phyloP scores from a whole-genome alignment of 2,797 vertebrate genomes.

The Limnodromus scolopaceus region DNA sequence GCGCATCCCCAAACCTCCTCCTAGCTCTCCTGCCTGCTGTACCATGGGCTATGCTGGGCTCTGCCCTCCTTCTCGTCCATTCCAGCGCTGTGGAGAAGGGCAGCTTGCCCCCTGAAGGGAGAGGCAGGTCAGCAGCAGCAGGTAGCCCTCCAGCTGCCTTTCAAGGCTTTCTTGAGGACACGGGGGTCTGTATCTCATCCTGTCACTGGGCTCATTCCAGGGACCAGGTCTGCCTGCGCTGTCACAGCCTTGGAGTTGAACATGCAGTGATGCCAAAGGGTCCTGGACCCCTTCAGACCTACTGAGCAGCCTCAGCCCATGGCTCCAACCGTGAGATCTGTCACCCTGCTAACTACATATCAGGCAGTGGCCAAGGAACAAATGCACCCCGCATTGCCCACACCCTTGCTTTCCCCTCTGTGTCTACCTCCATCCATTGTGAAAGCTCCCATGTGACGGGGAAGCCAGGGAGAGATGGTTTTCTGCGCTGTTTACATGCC shows the following conservation, averaged over 20 bases:
- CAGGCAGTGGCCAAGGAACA: fast-evolving
- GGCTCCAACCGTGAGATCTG: not conserved
- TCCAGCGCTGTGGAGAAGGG: not conserved
- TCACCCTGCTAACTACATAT: not conserved
- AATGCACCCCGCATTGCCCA: fast-evolving
- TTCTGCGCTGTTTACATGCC: not conserved
- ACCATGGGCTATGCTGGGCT: not conserved
- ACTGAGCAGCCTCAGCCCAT: not conserved
- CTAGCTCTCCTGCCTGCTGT: not conserved
- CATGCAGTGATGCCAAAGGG: not conserved
- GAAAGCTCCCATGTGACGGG: not conserved
- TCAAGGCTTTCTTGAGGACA: not conserved
- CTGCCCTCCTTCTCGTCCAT: not conserved
- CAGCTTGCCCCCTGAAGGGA: not conserved
- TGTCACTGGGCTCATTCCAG: not conserved
- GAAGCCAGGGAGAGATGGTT: not conserved
- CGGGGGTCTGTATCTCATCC: fast-evolving
- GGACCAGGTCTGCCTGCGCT: not conserved
- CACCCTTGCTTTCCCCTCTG: not conserved
- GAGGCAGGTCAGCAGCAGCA: fast-evolving
- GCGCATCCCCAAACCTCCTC: not conserved
- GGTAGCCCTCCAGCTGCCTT: not conserved
- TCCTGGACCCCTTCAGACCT: not conserved
- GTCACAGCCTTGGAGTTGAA: not conserved
- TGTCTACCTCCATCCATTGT: not conserved